Evolutionary conservation across 2,888 invertebrate genomes (phyloP).

Genomic region (Pinctada fucata): DNA sequence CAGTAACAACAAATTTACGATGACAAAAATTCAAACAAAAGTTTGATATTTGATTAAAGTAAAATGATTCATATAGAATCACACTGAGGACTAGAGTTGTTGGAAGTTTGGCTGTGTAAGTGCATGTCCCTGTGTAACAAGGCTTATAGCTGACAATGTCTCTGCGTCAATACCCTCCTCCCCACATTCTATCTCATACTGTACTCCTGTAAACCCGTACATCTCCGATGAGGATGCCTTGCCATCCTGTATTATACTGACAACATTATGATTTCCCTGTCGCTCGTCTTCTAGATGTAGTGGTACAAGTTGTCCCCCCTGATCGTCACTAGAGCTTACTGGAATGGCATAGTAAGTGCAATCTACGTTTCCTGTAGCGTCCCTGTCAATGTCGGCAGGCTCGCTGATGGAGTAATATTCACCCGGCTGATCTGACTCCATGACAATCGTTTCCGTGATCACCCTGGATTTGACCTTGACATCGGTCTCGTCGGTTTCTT

Average conservation of each 20-base stretch:
- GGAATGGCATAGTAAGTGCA: slow-evolving; percentile 15
- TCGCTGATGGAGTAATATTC: slow-evolving; percentile 9
- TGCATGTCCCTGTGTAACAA: not conserved
- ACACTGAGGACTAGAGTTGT: not conserved
- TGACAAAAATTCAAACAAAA: too few relatives aligned
- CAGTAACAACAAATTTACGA: too few relatives aligned
- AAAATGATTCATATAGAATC: too few relatives aligned
- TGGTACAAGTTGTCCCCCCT: not conserved
- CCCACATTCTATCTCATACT: slow-evolving; percentile 61
- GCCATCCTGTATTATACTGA: slow-evolving; percentile 11
- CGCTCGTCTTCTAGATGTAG: not conserved
- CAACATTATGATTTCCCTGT: not conserved
- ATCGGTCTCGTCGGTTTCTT: not conserved
- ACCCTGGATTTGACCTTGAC: slow-evolving; percentile 4
- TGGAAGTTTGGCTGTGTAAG: not conserved
- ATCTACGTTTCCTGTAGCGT: slow-evolving; percentile 1
- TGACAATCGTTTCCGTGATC: slow-evolving; percentile 4
- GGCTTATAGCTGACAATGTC: slow-evolving; percentile 33
- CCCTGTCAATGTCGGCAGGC: not conserved
- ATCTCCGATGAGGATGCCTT: slow-evolving; percentile 25
- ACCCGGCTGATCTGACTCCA: slow-evolving; percentile 8
- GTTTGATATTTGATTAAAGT: too few relatives aligned
- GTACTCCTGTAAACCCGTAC: slow-evolving; percentile 45
- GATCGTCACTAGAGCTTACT: not conserved
- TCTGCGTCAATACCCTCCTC: slow-evolving; percentile 26